These are phyloP conservation scores for Toxonevra muliebris DNA, from an alignment of 2,888 invertebrate genomes.

Conservation along the genomic window DNA sequence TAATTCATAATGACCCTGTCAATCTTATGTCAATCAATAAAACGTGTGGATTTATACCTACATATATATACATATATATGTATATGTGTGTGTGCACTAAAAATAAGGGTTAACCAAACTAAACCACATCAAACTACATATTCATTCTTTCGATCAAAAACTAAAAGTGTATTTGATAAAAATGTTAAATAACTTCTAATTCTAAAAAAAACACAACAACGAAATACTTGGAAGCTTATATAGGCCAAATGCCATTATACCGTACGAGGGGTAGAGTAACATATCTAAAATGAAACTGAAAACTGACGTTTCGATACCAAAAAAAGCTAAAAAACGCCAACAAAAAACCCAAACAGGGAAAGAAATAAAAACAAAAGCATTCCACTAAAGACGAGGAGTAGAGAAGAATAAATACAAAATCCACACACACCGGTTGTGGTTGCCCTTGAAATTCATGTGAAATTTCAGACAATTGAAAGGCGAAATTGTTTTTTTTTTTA, in stretches of 20 bases:
- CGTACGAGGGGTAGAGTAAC: not conserved
- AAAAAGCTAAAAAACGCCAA: not conserved
- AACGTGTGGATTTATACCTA: too few relatives aligned
- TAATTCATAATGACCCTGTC: too few relatives aligned
- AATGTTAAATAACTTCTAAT: too few relatives aligned
- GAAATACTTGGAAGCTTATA: slow-evolving; percentile 53
- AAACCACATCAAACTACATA: too few relatives aligned
- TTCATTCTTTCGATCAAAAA: too few relatives aligned
- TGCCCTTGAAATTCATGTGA: slow-evolving; percentile 43
- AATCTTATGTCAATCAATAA: too few relatives aligned
- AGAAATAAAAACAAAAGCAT: not conserved
- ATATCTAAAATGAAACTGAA: not conserved
- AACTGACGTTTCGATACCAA: not conserved
- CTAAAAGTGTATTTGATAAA: too few relatives aligned
- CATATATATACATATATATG: too few relatives aligned
- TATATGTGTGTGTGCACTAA: too few relatives aligned
- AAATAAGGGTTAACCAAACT: too few relatives aligned
- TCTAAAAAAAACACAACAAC: too few relatives aligned
- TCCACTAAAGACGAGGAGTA: not conserved
- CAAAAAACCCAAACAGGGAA: not conserved
- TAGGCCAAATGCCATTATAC: slow-evolving; percentile 61
- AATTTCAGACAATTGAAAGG: slow-evolving; percentile 9
- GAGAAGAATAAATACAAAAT: not conserved
- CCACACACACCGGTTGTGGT: slow-evolving; percentile 32
- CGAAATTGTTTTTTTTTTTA: too few relatives aligned